Evolutionary conservation across 2,888 invertebrate species (phyloP).

Genomic region (Drosophila emarginata): DNA sequence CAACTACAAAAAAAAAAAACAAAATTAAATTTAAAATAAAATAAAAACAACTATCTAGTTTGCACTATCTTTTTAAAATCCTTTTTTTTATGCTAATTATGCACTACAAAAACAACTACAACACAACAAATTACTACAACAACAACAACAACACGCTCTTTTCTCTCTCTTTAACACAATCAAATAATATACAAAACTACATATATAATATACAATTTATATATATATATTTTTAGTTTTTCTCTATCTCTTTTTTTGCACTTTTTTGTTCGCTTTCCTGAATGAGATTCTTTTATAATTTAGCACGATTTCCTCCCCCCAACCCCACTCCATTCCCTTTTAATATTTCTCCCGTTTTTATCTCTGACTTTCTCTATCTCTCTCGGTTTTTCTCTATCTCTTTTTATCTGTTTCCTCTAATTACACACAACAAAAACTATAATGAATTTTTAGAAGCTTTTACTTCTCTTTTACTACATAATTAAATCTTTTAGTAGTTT

Average conservation of each 20-base stretch:
- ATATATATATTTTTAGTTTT: conserved; percentile 22
- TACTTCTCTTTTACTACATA: conserved; percentile 27
- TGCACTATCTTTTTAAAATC: conserved; percentile 38
- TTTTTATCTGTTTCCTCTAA: conserved; percentile 9
- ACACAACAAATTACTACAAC: conserved; percentile 22
- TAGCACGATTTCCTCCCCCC: background rate
- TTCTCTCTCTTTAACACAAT: conserved; percentile 16
- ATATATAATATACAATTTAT: background rate
- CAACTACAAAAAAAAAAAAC: no score
- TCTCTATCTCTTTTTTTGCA: conserved; percentile 40
- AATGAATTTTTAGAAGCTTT: conserved; percentile 18
- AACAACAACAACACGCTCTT: conserved; percentile 25
- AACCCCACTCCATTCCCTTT: background rate
- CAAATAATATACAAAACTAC: conserved; percentile 35
- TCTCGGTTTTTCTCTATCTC: conserved; percentile 17
- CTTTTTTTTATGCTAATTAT: conserved; percentile 46
- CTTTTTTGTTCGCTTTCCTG: conserved; percentile 47
- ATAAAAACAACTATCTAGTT: conserved; percentile 45
- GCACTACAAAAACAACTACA: conserved; percentile 47
- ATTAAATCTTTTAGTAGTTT: conserved; percentile 6
- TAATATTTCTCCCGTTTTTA: background rate
- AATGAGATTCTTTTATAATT: conserved; percentile 1
- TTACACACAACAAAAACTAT: conserved; percentile 22
- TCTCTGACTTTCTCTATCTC: background rate
- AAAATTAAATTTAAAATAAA: no score